Evolutionary conservation across 1,140 invertebrate genomes (phyloP).

Genomic region (Cephus cinctus): DNA sequence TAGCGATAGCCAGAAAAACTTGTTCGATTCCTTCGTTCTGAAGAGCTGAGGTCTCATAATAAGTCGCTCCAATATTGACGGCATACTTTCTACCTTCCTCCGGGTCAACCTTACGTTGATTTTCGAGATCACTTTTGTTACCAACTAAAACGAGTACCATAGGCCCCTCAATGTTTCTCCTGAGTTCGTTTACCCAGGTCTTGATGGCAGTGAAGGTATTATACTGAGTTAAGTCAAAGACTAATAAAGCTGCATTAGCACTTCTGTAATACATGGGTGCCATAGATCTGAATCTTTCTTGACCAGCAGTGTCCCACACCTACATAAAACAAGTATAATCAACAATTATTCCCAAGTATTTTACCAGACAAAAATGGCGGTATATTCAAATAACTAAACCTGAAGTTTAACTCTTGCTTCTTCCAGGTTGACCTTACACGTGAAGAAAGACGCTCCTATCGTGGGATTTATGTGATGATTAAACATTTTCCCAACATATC

Average conservation of each 20-base stretch:
- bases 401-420: conserved; percentile 72
- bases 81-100: conserved; percentile 77
- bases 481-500: conserved; percentile 77
- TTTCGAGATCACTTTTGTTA: conserved; percentile 77
- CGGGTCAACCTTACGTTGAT: conserved; percentile 62
- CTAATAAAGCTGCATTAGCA: conserved; percentile 82
- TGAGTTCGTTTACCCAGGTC: conserved; percentile 77
- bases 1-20: conserved; percentile 66
- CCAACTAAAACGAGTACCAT: conserved; percentile 80
- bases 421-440: conserved; percentile 73
- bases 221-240: conserved; percentile 81
- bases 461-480: conserved; percentile 74
- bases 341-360: background rate
- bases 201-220: conserved; percentile 74
- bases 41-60: conserved; percentile 81
- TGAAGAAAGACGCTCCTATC: conserved; percentile 87
- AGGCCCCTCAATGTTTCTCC: conserved; percentile 71
- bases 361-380: background rate
- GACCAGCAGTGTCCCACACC: conserved; percentile 90
- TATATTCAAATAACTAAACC: conserved; percentile 47
- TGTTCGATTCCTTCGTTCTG: conserved; percentile 73
- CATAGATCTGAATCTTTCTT: conserved; percentile 77
- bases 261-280: conserved; percentile 93
- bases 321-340: conserved; percentile 46
- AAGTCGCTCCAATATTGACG: conserved; percentile 76